A percentile compares a stretch with the other conserved stretches of the same genome.
Conservation (phyloP, 2,888 invertebrate genomes). For the Cynaeus angustus region DNA sequence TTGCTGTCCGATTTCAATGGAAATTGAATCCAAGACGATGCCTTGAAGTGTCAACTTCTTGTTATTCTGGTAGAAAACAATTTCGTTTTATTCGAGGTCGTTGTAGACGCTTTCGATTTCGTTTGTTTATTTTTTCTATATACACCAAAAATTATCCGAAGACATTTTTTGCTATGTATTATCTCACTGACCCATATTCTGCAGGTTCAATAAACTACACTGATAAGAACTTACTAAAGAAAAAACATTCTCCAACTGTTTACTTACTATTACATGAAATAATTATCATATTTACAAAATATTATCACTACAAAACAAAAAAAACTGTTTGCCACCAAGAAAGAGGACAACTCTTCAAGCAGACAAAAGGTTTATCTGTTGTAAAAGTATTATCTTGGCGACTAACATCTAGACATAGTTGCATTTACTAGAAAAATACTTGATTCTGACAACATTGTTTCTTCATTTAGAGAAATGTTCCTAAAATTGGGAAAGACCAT, state of each 20-base stretch:
- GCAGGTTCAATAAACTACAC: slow-evolving; percentile 60
- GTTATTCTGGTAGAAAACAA: slow-evolving; percentile 21
- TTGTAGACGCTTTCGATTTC: slow-evolving; percentile 9
- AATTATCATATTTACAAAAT: slow-evolving; percentile 61
- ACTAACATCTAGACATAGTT: not conserved
- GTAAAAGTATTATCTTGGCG: slow-evolving; percentile 20
- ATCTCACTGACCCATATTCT: slow-evolving; percentile 66
- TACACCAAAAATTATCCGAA: slow-evolving; percentile 25
- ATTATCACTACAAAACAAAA: slow-evolving; percentile 58
- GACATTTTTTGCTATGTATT: slow-evolving; percentile 51
- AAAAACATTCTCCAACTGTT: slow-evolving; percentile 61
- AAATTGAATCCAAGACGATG: slow-evolving; percentile 13
- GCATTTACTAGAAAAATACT: too few species aligned
- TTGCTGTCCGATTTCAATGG: not conserved
- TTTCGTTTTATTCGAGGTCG: slow-evolving; percentile 28
- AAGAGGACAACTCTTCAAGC: slow-evolving; percentile 42
- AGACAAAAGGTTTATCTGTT: slow-evolving; percentile 28
- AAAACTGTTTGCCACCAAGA: slow-evolving; percentile 51
- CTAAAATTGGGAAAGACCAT: slow-evolving; percentile 1
- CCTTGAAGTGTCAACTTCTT: slow-evolving; percentile 35
- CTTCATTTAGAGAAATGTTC: not conserved
- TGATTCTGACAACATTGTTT: not conserved
- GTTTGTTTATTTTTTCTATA: slow-evolving; percentile 22
- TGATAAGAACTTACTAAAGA: slow-evolving; percentile 62
- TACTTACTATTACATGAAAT: slow-evolving; percentile 62